These are phyloP conservation scores for Maccullochella peelii DNA, from an alignment of 2,113 vertebrate species.

Conservation along the genomic window DNA sequence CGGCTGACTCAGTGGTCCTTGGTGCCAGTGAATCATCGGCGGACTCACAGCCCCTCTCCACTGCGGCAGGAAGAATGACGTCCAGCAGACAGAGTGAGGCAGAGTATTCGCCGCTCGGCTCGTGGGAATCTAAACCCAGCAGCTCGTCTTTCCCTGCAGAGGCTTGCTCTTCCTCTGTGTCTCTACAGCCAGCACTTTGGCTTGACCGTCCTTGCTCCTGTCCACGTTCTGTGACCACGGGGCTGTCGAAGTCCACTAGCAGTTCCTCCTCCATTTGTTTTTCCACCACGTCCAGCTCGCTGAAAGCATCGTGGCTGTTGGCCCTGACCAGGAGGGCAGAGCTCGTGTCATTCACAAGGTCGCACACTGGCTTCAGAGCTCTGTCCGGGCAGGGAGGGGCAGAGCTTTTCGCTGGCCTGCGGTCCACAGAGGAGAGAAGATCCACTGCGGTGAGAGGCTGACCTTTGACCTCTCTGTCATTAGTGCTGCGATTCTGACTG, in stretches of 20 bases:
- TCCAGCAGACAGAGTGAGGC: conserved; percentile 69
- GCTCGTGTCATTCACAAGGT: conserved; percentile 92
- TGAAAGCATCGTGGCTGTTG: conserved; percentile 82
- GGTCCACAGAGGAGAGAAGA: conserved; percentile 92
- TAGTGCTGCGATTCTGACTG: conserved; percentile 41
- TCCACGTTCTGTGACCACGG: conserved; percentile 64
- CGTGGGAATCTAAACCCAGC: conserved; percentile 46
- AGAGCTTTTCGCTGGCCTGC: conserved; percentile 76
- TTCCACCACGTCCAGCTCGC: conserved; percentile 80
- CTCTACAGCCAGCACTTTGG: conserved; percentile 26
- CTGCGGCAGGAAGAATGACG: conserved; percentile 81
- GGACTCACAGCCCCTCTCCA: conserved; percentile 64
- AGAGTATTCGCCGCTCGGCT: conserved; percentile 45
- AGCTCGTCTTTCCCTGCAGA: conserved; percentile 23
- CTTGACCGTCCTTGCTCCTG: conserved; percentile 7
- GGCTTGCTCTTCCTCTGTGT: conserved; percentile 35
- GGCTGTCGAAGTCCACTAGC: conserved; percentile 82
- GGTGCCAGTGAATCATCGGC: conserved; percentile 12
- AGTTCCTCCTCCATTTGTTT: conserved; percentile 76
- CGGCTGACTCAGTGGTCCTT: not conserved
- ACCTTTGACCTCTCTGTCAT: conserved; percentile 74
- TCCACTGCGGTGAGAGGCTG: conserved; percentile 90
- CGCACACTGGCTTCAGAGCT: conserved; percentile 90
- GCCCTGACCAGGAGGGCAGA: conserved; percentile 82
- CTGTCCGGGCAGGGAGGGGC: conserved; percentile 83